phyloP scores from a whole-genome alignment of 2,113 vertebrate species.

The Esox niger region DNA sequence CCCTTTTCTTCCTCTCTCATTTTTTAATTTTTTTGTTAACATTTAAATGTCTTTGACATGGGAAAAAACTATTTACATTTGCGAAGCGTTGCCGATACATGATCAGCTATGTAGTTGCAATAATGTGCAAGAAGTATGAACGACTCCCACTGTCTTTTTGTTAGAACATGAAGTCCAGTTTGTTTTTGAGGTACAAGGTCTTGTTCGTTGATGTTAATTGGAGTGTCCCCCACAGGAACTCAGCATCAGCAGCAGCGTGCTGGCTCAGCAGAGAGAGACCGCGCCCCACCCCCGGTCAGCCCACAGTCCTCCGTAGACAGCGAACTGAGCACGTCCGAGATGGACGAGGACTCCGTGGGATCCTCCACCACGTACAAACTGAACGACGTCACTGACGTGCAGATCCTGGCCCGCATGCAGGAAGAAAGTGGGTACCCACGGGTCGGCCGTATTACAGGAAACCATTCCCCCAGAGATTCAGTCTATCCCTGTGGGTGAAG shows the following conservation, averaged over 20 bases:
- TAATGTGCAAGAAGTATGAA: no score
- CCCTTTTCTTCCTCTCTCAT: not conserved
- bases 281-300: constrained; percentile 84
- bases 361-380: constrained; percentile 91
- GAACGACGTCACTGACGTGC: constrained; percentile 97
- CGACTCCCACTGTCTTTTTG: no score
- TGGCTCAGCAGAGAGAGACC: constrained; percentile 84
- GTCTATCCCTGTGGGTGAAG: no score
- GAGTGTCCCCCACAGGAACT: constrained; percentile 68
- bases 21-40: no score
- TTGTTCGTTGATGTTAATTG: not conserved
- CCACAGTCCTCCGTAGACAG: constrained; percentile 97
- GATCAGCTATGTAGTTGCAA: no score
- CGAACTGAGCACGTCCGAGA: constrained; percentile 96
- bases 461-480: not conserved
- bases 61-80: no score
- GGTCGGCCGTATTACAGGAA: no score
- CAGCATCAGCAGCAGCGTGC: constrained; percentile 85
- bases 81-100: no score
- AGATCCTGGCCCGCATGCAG: constrained; percentile 97
- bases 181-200: no score
- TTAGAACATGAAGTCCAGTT: no score
- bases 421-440: constrained; percentile 86
- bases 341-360: constrained; percentile 98
- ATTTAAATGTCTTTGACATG: no score